Evolutionary conservation across 2,113 vertebrate genomes (phyloP), one percentile per base, ranked within the genome.

Genomic region (Heteronetta atricapilla): DNA sequence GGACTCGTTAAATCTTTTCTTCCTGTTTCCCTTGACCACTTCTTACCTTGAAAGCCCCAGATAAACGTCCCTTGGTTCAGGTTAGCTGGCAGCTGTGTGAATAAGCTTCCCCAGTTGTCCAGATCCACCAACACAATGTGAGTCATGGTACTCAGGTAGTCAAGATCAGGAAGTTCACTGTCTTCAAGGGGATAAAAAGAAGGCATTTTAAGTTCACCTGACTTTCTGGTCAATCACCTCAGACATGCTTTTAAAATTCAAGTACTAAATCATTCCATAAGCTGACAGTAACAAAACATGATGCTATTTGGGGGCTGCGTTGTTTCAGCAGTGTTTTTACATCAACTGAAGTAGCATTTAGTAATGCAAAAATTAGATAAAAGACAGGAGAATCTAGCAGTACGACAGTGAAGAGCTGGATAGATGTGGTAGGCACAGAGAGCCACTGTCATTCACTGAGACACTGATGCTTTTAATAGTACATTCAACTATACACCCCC

Each of bases 41-140:
- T 87, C 83, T 96, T 98, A 98, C 98, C 98, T 98, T 98, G 98
- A 97, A 98, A 98, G 87, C 98, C 98, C 98, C 98, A 98, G 95
- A 98, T 97, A 97, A 98, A 98, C 2, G 98, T 98, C 86, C 98
- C 98, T 96, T 98, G 98, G 88, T 98, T 98, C 92, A 98, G 97
- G 68, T 97, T 96, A 82, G 98, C 97, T 77, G 98, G 98, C 60
- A 98, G 95, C 66, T 98, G 97, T 36, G 96, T 96, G 96, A 98
- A 98, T 76, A 98, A 97, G 86, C 87, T 97, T 84, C 98, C 97
- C 98, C 98, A 98, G 94, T 98, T 98, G 97, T 98, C 98, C 92
- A 98, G 97, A 97, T 98, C 98, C 94, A 98, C 97, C 96, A 98
- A 97, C 46, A 98, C 98, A 86, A 98, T 98, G 80, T 98, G 98